Conservation (phyloP, 92 coral and sea anemone species). For the Umimayanthus kanabou region DNA sequence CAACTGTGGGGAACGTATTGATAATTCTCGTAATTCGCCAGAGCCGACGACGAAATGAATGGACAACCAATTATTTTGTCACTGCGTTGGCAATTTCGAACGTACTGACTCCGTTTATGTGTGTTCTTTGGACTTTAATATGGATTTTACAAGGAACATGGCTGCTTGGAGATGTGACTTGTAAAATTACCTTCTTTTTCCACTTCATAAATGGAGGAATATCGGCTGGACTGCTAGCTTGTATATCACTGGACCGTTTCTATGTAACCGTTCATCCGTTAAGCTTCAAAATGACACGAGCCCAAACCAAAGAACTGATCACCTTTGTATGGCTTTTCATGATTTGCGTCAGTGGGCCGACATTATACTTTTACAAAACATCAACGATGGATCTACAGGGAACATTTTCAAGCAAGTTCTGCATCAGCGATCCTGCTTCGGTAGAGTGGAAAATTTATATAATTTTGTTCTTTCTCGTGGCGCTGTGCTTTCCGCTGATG, state of each 20-base stretch:
- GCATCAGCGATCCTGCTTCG: slow-evolving; percentile 52
- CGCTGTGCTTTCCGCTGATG: slow-evolving; percentile 74
- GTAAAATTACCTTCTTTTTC: slow-evolving; percentile 83
- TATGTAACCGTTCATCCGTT: slow-evolving; percentile 94
- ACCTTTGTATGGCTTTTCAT: slow-evolving; percentile 88
- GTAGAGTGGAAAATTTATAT: slow-evolving; percentile 76
- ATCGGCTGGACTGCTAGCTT: slow-evolving; percentile 87
- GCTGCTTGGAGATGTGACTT: slow-evolving; percentile 71
- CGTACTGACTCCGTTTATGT: slow-evolving; percentile 76
- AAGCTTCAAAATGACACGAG: slow-evolving; percentile 93
- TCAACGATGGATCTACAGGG: background rate
- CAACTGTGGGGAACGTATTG: slow-evolving; percentile 77
- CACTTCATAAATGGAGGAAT: slow-evolving; percentile 82
- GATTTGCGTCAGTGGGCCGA: slow-evolving; percentile 81
- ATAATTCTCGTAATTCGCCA: slow-evolving; percentile 82
- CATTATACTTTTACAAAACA: slow-evolving; percentile 73
- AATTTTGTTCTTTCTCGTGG: slow-evolving; percentile 63
- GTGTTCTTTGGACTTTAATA: slow-evolving; percentile 67
- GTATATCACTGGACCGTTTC: slow-evolving; percentile 93
- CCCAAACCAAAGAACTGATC: slow-evolving; percentile 92
- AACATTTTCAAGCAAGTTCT: slow-evolving; percentile 43
- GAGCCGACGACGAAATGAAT: slow-evolving; percentile 93
- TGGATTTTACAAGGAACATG: slow-evolving; percentile 75
- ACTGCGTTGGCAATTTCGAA: slow-evolving; percentile 83
- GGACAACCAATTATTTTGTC: slow-evolving; percentile 98